Base-by-base conservation (phyloP, 2,888 invertebrate genomes). In the Drepana falcataria region DNA sequence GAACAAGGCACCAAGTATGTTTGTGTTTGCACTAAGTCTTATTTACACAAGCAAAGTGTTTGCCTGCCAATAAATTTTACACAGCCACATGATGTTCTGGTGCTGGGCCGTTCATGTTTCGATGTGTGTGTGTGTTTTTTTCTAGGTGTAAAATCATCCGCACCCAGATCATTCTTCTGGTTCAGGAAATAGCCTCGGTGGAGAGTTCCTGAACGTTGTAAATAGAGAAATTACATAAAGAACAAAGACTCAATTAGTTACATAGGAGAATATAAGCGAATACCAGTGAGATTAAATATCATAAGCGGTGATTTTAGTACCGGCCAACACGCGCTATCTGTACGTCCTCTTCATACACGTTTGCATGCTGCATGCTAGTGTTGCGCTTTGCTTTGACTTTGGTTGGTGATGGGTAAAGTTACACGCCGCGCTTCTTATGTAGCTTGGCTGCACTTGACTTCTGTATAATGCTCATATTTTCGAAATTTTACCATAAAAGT, bases 91-190 rank as follows among this genome's bases (percentile, higher is more conserved):
- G 57, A 56, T 57, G 61, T 61, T 58, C 59, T 68, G 87, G 85
- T 83, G 80, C 68, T 68, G 79, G 85, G 81, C 64, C 74, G 73
- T 77, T 75, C 81, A 82, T 82, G 69, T 81, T 72, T 81, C 80
- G 69, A 84, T 82, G 75, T 87, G 81, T 87, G 83, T 86, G 79
- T 84, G 83, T 87, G 75, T 85, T 86, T 87, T 84, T 88, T 91
- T 88, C 82, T 91, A 91, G 91, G 91, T 91, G 75, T 90, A 85
- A 91, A 91, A 89, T 87, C 91, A 91, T 87, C 91, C 83, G 91
- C 87, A 79, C 91, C 91, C 82, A 85, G 91, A 83, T 91, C 91
- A 77, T 91, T 91, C 90, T 91, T 91, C 91, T 91, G 91, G 91
- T 91, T 90, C 91, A 91, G 90, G 87, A 88, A 91, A 85, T 91